Base-by-base conservation (phyloP, 2,888 invertebrate species). In the Machimus atricapillus region DNA sequence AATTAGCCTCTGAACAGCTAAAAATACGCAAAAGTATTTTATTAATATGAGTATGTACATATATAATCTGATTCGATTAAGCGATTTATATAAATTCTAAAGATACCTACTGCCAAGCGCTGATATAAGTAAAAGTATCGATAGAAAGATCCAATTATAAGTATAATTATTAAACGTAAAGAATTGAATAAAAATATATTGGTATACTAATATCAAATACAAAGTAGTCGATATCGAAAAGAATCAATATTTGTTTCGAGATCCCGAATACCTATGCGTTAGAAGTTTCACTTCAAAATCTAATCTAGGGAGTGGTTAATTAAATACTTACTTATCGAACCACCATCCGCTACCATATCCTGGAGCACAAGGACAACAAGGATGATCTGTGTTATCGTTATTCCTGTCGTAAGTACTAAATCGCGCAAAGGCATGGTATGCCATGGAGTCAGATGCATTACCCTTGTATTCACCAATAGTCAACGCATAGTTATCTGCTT, bases 331-430 rank as follows among this genome's bases (percentile, higher is more conserved):
- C 93, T 93, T 93, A 90, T 94, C 93, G 89, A 94, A 94, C 95
- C 95, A 95, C 94, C 95, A 95, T 12, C 94, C 94, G 27, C 94
- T 94, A 1, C 93, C 94, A 90, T 93, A 94, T 1, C 93, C 93
- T 27, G 93, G 90, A 0, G 94, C 93, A 90, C 94, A 94, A 23
- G 94, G 93, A 89, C 94, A 94, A 89, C 94, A 94, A 0, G 91
- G 91, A 19, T 92, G 91, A 0, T 93, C 93, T 14, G 93, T 93
- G 31, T 92, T 91, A 89, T 94, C 94, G 89, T 94, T 93, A 52
- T 92, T 93, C 7, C 91, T 90, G 87, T 92, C 92, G 73, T 90
- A 91, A 0, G 92, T 91, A 86, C 90, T 91, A 79, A 92, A 95
- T 93, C 89, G 91, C 90, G 88, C 92, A 40, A 92, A 92, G 90